Conservation (phyloP, 1,140 invertebrate species). For the Leptinotarsa undecemlineata region DNA sequence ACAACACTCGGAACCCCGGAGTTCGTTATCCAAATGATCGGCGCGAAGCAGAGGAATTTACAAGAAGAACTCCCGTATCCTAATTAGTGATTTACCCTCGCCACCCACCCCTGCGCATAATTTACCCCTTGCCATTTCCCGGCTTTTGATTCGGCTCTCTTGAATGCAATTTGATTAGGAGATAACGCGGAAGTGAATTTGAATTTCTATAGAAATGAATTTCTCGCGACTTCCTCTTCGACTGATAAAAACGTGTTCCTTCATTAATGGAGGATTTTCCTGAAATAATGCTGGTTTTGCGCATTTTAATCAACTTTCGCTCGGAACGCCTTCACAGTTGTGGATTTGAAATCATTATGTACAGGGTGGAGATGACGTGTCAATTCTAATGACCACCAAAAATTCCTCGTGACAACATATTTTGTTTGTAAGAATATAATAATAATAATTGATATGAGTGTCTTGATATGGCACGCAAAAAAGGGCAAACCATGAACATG, state of each 20-base stretch:
- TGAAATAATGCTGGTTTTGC: slow-evolving; percentile 24
- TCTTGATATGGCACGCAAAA: too few relatives aligned
- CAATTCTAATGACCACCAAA: too few relatives aligned
- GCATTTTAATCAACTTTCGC: slow-evolving; percentile 14
- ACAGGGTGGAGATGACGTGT: not conserved
- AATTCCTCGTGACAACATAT: too few relatives aligned
- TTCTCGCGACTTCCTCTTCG: slow-evolving; percentile 21
- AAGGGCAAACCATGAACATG: too few relatives aligned
- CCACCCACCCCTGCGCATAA: slow-evolving; percentile 2
- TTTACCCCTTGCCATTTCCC: slow-evolving; percentile 15
- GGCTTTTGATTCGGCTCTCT: slow-evolving; percentile 16
- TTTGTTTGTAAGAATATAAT: too few relatives aligned
- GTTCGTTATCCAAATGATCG: slow-evolving; percentile 4
- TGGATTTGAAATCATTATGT: not conserved
- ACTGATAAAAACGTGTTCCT: slow-evolving; percentile 24
- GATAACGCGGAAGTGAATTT: slow-evolving; percentile 21
- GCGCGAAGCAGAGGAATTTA: slow-evolving; percentile 6
- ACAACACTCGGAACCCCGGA: not conserved
- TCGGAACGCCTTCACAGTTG: slow-evolving; percentile 12
- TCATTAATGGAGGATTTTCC: slow-evolving; percentile 17
- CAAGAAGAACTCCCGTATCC: slow-evolving; percentile 18
- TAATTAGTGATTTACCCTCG: slow-evolving; percentile 20
- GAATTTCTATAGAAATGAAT: slow-evolving; percentile 22
- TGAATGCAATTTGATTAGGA: slow-evolving; percentile 21
- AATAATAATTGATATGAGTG: too few relatives aligned